These are phyloP conservation scores for Schrankia costaestrigalis DNA, from an alignment of 2,888 invertebrate genomes.

Conservation along the genomic window DNA sequence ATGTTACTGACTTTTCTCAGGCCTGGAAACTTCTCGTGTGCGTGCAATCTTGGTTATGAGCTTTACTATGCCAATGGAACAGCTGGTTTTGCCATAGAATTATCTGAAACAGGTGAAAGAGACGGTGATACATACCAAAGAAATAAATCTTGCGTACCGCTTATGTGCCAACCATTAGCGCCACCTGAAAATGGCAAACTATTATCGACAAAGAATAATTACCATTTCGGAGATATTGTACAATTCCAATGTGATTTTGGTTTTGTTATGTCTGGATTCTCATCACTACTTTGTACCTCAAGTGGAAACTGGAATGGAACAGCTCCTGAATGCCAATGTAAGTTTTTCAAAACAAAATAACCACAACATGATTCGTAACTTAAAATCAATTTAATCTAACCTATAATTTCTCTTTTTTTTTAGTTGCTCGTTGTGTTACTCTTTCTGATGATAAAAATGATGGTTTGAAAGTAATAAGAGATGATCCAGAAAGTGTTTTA, in stretches of 20 bases:
- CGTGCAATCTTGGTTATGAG: conserved; percentile 95
- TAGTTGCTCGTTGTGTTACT: conserved; percentile 94
- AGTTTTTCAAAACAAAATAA: conserved; percentile 52
- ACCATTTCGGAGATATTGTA: conserved; percentile 94
- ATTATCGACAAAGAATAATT: conserved; percentile 88
- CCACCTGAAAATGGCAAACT: conserved; percentile 93
- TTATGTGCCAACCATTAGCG: conserved; percentile 90
- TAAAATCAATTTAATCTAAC: not conserved
- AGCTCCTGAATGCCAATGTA: conserved; percentile 95
- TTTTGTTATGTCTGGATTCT: conserved; percentile 93
- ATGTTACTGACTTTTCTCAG: too few relatives aligned
- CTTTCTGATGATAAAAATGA: conserved; percentile 94
- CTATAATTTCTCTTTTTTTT: not conserved
- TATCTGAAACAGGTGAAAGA: conserved; percentile 90
- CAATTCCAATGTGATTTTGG: conserved; percentile 97
- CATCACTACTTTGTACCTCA: conserved; percentile 91
- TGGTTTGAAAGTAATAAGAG: conserved; percentile 88
- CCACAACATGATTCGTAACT: not conserved
- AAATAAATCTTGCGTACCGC: conserved; percentile 96
- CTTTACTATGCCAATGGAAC: conserved; percentile 93
- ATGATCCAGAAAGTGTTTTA: conserved; percentile 90
- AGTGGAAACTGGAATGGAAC: conserved; percentile 97
- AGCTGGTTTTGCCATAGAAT: conserved; percentile 90
- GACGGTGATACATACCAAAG: conserved; percentile 94
- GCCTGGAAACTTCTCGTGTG: conserved; percentile 93